Conservation (phyloP, 2,888 invertebrate genomes). For the Teinopalpus imperialis region DNA sequence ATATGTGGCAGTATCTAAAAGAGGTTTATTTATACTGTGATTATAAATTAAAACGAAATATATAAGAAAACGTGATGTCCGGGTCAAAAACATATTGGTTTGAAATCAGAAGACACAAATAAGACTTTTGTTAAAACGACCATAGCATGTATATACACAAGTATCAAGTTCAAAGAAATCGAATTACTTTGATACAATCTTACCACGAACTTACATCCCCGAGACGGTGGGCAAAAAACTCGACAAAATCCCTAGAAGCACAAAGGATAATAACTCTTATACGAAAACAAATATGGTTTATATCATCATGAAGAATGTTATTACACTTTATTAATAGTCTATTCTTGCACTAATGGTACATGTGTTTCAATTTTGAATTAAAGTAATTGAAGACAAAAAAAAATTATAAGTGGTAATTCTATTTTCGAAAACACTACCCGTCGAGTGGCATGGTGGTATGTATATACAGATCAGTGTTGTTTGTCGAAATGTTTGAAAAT, state of each 20-base stretch:
- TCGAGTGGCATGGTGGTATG: not conserved
- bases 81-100: conserved; percentile 17
- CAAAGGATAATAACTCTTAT: conserved; percentile 5
- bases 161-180: conserved; percentile 26
- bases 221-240: conserved; percentile 21
- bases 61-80: conserved; percentile 6
- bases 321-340: conserved; percentile 25
- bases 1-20: too few relatives aligned
- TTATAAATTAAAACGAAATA: too few relatives aligned
- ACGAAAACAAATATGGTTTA: not conserved
- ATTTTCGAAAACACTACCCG: conserved; percentile 17
- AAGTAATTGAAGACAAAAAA: conserved; percentile 36
- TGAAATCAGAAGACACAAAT: conserved; percentile 13
- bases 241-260: conserved; percentile 5
- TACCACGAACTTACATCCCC: conserved; percentile 23
- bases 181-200: conserved; percentile 27
- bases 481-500: conserved; percentile 7
- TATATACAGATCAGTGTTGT: not conserved
- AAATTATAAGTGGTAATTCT: conserved; percentile 22
- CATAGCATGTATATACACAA: conserved; percentile 11
- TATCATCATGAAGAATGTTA: not conserved
- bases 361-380: conserved; percentile 35
- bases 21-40: too few relatives aligned
- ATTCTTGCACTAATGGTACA: conserved; percentile 31
- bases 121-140: conserved; percentile 17